phyloP scores from a whole-genome alignment of 2,888 invertebrate species.

The Agrotis exclamationis region DNA sequence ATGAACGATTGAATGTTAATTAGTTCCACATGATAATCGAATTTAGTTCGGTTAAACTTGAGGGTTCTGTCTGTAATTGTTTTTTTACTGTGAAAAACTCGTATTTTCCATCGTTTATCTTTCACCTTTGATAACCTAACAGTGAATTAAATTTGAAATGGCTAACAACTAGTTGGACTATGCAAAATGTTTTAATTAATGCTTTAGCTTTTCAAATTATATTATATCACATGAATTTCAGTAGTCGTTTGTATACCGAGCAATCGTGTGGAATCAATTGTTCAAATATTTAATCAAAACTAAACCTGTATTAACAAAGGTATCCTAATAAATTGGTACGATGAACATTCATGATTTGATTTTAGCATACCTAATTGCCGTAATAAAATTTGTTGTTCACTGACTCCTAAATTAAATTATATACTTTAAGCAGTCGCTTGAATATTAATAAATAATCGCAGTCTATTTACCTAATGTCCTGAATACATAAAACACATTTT shows the following conservation, averaged over 20 bases:
- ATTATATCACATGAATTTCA: neutral
- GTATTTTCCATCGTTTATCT: neutral
- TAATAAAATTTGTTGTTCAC: constrained; percentile 18
- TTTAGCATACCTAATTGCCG: constrained; percentile 13
- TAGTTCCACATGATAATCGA: constrained; percentile 17
- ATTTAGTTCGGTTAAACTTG: constrained; percentile 10
- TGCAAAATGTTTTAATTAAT: neutral
- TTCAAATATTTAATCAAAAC: constrained; percentile 7
- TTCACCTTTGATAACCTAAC: neutral
- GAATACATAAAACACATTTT: constrained; percentile 36
- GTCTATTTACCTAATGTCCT: constrained; percentile 39
- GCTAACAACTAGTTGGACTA: neutral
- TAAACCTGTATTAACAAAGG: constrained; percentile 1
- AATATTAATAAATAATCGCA: constrained; percentile 1
- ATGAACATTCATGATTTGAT: constrained; percentile 28
- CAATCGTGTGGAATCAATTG: neutral
- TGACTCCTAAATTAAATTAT: constrained; percentile 42
- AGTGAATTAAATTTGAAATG: neutral
- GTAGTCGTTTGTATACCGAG: constrained; percentile 1
- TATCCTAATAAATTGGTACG: neutral
- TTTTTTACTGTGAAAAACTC: neutral
- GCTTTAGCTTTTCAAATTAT: neutral
- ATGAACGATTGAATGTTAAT: constrained; percentile 66
- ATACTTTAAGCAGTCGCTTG: neutral
- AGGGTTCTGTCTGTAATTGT: constrained; percentile 34